Evolutionary conservation across 2,113 vertebrate species (phyloP), one percentile per base, ranked within the genome.

Genomic region (Dromaius novaehollandiae): DNA sequence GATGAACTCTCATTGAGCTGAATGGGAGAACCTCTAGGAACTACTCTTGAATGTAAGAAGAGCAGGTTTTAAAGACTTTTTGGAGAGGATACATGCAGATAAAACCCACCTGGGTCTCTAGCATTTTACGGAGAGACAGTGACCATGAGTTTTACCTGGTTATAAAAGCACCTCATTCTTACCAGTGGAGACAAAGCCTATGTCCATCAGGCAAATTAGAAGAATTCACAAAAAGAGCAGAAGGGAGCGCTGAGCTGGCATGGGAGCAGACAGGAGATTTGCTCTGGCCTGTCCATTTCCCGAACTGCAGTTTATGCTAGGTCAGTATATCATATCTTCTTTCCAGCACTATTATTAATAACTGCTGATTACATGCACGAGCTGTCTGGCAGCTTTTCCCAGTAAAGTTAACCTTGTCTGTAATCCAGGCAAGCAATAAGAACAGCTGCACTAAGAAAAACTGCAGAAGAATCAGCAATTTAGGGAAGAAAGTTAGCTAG

Each of bases 281-380:
- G 64, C 28, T 53, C 19, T 5, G 48, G 32, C 42, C 75, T 88
- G 42, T 5, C 55, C 24, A 7, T n/a, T 77, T 60, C 65, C 87
- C 40, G 16, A 34, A 11, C 56, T 60, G 56, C 4, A 66, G 74
- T 20, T 38, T 25, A 6, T 11, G 19, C 71, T 19, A 13, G 5
- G 14, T 8, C 24, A 25, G 14, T 2, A 0, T 10, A 12, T 32
- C 1, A 0, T 34, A 58, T 58, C 30, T 60, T 30, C 51, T 42
- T 73, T 60, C 36, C 76, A 92, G 36, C 50, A 60, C 19, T 53
- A 64, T 30, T 7, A 18, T 17, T 64, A 90, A 78, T 65, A 18
- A 11, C 18, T 93, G 63, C 66, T 44, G 11, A 42, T 13, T 25
- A 28, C 3, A 28, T 22, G 32, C 8, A 9, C 6, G 1, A 34